Conservation (phyloP, 2,888 invertebrate species). For the Leucophora obtusa region DNA sequence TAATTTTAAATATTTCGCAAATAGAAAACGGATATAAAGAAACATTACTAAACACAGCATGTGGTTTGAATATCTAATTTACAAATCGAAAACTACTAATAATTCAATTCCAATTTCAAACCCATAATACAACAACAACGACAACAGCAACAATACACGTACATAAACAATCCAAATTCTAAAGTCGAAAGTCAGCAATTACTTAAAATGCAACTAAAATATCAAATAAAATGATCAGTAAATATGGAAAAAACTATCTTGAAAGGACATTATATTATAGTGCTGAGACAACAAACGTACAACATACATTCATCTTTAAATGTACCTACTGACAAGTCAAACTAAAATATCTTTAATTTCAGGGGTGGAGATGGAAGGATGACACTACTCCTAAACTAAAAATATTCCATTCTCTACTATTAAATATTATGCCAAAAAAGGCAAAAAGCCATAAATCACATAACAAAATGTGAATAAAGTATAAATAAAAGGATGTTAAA, state of each 20-base stretch:
- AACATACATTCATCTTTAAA: conserved; percentile 21
- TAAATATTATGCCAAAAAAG: conserved; percentile 59
- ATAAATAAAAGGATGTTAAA: conserved; percentile 50
- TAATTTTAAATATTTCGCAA: background rate
- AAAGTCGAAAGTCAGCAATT: conserved; percentile 64
- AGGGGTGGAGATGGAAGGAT: background rate
- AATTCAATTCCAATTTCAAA: conserved; percentile 38
- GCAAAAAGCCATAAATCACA: conserved; percentile 61
- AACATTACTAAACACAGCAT: conserved; percentile 57
- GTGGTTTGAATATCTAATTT: conserved; percentile 63
- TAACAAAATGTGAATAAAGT: conserved; percentile 13
- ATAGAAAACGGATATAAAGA: conserved; percentile 53
- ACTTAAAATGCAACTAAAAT: conserved; percentile 59
- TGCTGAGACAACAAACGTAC: conserved; percentile 43
- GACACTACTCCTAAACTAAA: conserved; percentile 52
- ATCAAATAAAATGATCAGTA: conserved; percentile 45
- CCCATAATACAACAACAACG: conserved; percentile 8
- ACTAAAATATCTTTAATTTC: conserved; percentile 21
- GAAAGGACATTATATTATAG: conserved; percentile 5
- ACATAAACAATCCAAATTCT: conserved; percentile 2
- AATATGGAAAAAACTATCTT: background rate
- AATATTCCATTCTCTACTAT: conserved; percentile 42
- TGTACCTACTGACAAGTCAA: conserved; percentile 31
- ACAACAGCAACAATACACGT: background rate
- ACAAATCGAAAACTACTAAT: conserved; percentile 59